A percentile compares a stretch with the other conserved stretches of the same genome.
phyloP scores from a whole-genome alignment of 2,797 vertebrate species.

The Notamacropus eugenii region DNA sequence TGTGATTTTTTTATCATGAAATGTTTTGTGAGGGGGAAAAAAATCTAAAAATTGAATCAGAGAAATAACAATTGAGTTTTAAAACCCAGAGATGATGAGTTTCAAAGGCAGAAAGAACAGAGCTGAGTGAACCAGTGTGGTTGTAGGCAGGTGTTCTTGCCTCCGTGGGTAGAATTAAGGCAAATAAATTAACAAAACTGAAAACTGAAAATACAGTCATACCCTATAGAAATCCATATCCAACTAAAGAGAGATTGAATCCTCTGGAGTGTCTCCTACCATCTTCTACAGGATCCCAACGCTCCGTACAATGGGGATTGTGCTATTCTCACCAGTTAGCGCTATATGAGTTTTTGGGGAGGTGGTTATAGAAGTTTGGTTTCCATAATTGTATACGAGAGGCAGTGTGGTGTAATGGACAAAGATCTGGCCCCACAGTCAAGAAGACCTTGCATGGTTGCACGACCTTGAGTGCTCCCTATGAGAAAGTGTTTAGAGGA shows the following conservation, averaged over 20 bases:
- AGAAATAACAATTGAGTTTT: neutral
- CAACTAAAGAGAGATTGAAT: neutral
- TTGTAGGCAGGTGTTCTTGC: neutral
- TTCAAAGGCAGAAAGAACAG: neutral
- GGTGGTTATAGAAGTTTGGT: neutral
- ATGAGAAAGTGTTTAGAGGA: neutral
- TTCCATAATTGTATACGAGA: neutral
- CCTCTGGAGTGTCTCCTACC: neutral
- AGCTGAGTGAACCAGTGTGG: neutral
- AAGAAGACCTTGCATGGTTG: neutral
- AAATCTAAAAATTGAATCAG: neutral
- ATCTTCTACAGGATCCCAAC: neutral
- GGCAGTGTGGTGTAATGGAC: neutral
- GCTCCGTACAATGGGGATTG: neutral
- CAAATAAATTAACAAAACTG: neutral
- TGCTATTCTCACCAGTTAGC: neutral
- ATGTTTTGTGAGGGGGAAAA: neutral
- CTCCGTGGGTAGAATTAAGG: neutral
- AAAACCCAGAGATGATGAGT: neutral
- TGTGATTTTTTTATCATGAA: neutral
- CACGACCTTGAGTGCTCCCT: neutral
- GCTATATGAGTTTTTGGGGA: neutral
- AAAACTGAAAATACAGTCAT: neutral
- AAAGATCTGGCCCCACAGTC: neutral
- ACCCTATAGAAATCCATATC: neutral